Conservation (phyloP, 2,113 vertebrate species). For the Mus pahari region DNA sequence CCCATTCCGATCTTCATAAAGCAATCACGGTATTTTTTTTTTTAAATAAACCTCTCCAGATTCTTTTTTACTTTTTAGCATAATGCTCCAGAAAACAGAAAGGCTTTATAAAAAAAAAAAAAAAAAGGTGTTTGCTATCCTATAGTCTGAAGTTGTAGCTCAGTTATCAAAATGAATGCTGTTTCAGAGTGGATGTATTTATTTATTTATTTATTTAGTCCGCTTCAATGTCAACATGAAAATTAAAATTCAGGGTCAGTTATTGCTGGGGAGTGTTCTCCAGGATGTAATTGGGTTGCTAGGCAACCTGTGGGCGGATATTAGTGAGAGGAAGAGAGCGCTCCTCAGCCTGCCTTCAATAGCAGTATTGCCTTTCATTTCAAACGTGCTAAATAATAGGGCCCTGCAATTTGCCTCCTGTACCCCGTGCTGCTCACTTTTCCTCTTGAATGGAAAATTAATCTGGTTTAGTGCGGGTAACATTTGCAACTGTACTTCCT, state of each 20-base stretch:
- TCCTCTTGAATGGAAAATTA: slow-evolving; percentile 72
- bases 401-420: slow-evolving; percentile 56
- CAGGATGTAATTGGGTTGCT: slow-evolving; percentile 84
- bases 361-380: slow-evolving; percentile 78
- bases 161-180: slow-evolving; percentile 68
- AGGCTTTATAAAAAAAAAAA: not conserved
- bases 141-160: slow-evolving; percentile 68
- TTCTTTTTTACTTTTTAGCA: slow-evolving; percentile 31
- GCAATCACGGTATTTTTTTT: not conserved
- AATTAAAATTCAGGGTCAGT: slow-evolving; percentile 84
- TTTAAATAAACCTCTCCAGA: not conserved
- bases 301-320: slow-evolving; percentile 84
- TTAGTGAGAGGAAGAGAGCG: slow-evolving; percentile 81
- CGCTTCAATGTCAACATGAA: slow-evolving; percentile 76
- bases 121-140: not conserved
- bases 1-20: not conserved
- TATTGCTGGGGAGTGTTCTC: slow-evolving; percentile 82
- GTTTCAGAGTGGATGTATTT: slow-evolving; percentile 32
- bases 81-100: slow-evolving; percentile 45
- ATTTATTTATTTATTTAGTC: slow-evolving; percentile 80
- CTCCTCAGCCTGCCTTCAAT: slow-evolving; percentile 70
- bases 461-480: slow-evolving; percentile 60
- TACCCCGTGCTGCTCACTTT: slow-evolving; percentile 66
- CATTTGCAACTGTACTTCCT: slow-evolving; percentile 56
- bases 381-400: slow-evolving; percentile 73